A percentile compares a stretch with the other conserved stretches of the same genome.
phyloP scores from a whole-genome alignment of 2,888 invertebrate species.

The Oscheius sp. region DNA sequence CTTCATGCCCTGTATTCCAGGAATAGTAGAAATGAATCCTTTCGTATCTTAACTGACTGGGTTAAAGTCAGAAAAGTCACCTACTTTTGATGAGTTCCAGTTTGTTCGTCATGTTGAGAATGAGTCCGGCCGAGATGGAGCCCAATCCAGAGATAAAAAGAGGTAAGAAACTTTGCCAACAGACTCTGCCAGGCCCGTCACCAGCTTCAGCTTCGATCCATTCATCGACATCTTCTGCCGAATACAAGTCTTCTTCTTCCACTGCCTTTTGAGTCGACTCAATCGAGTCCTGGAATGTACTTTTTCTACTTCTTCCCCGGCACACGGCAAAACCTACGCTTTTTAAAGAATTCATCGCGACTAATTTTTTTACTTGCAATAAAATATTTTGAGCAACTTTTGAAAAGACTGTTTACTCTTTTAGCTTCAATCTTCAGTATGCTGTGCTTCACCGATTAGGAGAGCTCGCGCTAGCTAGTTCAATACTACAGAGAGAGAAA shows the following conservation, averaged over 20 bases:
- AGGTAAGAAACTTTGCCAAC: conserved; percentile 31
- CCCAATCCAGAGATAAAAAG: conserved; percentile 31
- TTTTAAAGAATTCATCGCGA: background rate
- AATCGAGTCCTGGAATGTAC: background rate
- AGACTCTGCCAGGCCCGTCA: conserved; percentile 12
- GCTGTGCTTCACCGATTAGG: too few species aligned
- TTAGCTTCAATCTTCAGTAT: too few species aligned
- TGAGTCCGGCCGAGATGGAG: conserved; percentile 33
- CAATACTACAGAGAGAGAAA: too few species aligned
- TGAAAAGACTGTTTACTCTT: background rate
- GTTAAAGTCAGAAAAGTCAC: background rate
- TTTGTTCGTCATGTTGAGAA: conserved; percentile 12
- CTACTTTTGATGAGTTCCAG: conserved; percentile 23
- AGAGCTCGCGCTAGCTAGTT: too few species aligned
- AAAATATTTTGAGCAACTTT: background rate
- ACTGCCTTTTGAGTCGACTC: conserved; percentile 33
- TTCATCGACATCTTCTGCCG: conserved; percentile 6
- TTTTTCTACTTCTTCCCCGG: conserved; percentile 1
- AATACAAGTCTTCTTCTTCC: conserved; percentile 40
- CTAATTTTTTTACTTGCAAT: background rate
- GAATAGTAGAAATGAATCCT: conserved; percentile 78
- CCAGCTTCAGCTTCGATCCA: conserved; percentile 20
- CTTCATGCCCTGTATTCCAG: conserved; percentile 85
- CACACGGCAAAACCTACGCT: background rate
- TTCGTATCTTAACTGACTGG: too few species aligned